Percentiles rank a stretch among this genome's conserved stretches.
Conservation (phyloP, 2,797 vertebrate genomes). For the Anabas testudineus region DNA sequence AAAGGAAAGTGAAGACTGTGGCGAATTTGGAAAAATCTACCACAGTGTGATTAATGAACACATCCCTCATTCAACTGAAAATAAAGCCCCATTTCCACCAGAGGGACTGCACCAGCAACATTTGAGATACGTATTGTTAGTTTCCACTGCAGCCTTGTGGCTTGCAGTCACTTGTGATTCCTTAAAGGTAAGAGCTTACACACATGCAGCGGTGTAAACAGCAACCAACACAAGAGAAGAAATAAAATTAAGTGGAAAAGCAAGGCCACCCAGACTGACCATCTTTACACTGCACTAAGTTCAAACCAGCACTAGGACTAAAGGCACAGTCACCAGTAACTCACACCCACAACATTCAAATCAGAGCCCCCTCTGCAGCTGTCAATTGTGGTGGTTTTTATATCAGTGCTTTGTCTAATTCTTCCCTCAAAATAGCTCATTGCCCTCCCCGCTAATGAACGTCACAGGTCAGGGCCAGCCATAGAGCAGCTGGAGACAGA, state of each 20-base stretch:
- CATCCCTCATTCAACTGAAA: conserved; percentile 9
- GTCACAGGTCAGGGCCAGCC: conserved; percentile 25
- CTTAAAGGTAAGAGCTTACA: no score
- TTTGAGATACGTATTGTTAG: no score
- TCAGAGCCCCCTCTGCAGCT: not conserved
- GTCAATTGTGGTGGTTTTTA: not conserved
- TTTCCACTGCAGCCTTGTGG: no score
- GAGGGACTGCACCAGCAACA: no score
- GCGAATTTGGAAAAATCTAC: conserved; percentile 36
- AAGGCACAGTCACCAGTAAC: not conserved
- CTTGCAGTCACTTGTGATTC: no score
- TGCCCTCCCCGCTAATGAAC: conserved; percentile 1
- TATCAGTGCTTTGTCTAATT: conserved; percentile 21
- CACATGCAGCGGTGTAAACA: no score
- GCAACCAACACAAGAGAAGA: no score
- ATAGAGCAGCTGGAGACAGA: conserved; percentile 26
- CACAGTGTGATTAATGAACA: conserved; percentile 30
- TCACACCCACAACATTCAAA: not conserved
- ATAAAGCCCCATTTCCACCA: not conserved
- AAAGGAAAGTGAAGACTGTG: conserved; percentile 34
- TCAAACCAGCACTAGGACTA: no score
- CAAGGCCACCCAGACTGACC: no score
- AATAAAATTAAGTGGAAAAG: no score
- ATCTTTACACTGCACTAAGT: no score
- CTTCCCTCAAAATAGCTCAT: conserved; percentile 3